phyloP scores from a whole-genome alignment of 2,888 invertebrate genomes.

The Xestia rhomboidea region DNA sequence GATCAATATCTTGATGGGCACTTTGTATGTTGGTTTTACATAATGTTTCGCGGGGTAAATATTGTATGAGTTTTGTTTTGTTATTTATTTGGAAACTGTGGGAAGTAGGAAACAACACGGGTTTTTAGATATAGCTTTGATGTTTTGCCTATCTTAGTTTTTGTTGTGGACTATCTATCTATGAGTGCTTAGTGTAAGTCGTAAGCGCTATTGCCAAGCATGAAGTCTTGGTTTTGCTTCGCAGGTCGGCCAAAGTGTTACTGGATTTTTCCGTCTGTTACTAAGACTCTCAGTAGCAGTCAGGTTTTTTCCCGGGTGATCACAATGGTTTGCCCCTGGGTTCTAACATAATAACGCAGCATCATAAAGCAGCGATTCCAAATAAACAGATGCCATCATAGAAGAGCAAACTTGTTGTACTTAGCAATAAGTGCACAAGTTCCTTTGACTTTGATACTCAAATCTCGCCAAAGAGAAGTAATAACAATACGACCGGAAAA shows the following conservation, averaged over 20 bases:
- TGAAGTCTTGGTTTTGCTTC: background rate
- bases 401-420: conserved; percentile 39
- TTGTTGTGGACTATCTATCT: background rate
- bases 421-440: conserved; percentile 25
- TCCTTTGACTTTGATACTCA: conserved; percentile 38
- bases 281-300: background rate
- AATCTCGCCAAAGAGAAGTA: conserved; percentile 28
- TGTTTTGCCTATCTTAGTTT: conserved; percentile 4
- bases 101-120: conserved; percentile 3
- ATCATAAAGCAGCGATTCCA: background rate
- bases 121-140: background rate
- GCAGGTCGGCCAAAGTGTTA: background rate
- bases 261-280: background rate
- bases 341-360: background rate
- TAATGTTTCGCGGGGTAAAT: conserved; percentile 57
- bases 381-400: background rate
- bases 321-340: background rate
- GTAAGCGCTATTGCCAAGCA: background rate
- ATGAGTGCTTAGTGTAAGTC: background rate
- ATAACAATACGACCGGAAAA: conserved; percentile 44
- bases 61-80: conserved; percentile 40
- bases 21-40: conserved; percentile 57
- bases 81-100: conserved; percentile 46
- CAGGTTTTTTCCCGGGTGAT: background rate
- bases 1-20: conserved; percentile 65